Percentiles rank a stretch among this genome's conserved stretches.
These are phyloP conservation scores for Ectropis crepuscularia DNA, from an alignment of 2,888 invertebrate genomes.

Conservation along the genomic window DNA sequence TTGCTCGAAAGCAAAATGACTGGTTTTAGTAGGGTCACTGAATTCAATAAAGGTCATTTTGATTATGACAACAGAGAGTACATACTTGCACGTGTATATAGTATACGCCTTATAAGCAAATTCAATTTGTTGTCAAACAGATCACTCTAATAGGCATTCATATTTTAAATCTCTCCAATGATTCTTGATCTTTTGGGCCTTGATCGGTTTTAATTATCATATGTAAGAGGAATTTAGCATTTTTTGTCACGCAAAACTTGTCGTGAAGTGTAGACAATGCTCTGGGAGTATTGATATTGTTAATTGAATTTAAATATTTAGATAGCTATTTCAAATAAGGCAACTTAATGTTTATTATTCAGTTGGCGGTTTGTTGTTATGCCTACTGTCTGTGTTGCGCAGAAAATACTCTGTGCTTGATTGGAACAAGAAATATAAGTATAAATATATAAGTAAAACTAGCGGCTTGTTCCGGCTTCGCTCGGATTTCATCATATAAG, in stretches of 20 bases:
- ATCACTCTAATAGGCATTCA: background rate
- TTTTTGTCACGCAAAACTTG: conserved; percentile 23
- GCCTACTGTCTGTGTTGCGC: conserved; percentile 2
- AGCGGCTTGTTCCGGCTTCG: no score
- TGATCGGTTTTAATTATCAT: background rate
- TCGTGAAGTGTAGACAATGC: conserved; percentile 15
- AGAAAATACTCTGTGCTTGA: background rate
- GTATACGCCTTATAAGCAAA: background rate
- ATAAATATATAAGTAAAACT: no score
- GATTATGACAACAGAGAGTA: background rate
- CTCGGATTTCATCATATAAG: no score
- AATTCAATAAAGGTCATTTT: conserved; percentile 11
- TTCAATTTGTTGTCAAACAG: background rate
- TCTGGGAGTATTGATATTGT: conserved; percentile 42
- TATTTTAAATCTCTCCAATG: background rate
- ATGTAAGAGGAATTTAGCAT: conserved; percentile 2
- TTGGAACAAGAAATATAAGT: background rate
- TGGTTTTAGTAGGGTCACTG: conserved; percentile 16
- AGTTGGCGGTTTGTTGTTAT: conserved; percentile 8
- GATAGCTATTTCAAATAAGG: conserved; percentile 30
- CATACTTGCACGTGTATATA: background rate
- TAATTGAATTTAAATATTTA: conserved; percentile 50
- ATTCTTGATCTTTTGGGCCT: background rate
- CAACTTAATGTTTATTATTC: conserved; percentile 20
- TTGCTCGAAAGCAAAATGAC: conserved; percentile 29